Evolutionary conservation across 2,113 vertebrate species (phyloP).

Genomic region (Vulpes vulpes): DNA sequence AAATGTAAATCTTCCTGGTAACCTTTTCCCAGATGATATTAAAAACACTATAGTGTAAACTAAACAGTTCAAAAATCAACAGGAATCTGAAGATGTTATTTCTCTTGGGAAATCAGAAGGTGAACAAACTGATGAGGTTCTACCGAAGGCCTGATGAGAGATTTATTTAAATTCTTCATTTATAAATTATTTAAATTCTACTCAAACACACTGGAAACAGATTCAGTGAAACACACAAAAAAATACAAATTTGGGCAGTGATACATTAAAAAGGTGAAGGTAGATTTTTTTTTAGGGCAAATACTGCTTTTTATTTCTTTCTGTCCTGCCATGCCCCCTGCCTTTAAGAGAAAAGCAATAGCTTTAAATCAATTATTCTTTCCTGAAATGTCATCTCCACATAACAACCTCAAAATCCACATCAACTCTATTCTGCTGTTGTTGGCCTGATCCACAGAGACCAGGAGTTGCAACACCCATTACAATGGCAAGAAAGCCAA

Average conservation of each 20-base stretch:
- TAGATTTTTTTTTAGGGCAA: slow-evolving; percentile 29
- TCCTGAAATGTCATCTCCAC: slow-evolving; percentile 70
- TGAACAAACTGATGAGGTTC: slow-evolving; percentile 13
- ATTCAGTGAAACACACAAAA: neutral
- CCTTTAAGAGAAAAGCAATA: slow-evolving; percentile 62
- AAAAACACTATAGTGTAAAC: slow-evolving; percentile 49
- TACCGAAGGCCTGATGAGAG: slow-evolving; percentile 22
- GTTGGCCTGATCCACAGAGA: slow-evolving; percentile 69
- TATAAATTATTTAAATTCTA: slow-evolving; percentile 64
- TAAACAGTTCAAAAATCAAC: slow-evolving; percentile 27
- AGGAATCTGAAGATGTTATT: slow-evolving; percentile 32
- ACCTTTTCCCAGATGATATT: slow-evolving; percentile 42
- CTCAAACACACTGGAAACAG: neutral
- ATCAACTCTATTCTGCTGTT: slow-evolving; percentile 66
- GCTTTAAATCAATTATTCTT: slow-evolving; percentile 64
- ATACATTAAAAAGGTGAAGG: slow-evolving; percentile 25
- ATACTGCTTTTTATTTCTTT: slow-evolving; percentile 6
- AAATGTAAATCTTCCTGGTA: slow-evolving; percentile 66
- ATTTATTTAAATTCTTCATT: slow-evolving; percentile 17
- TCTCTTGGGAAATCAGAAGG: slow-evolving; percentile 52
- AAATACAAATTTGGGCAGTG: neutral
- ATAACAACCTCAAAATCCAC: slow-evolving; percentile 68
- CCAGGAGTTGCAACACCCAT: slow-evolving; percentile 58
- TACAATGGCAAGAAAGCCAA: slow-evolving; percentile 62
- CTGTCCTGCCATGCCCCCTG: slow-evolving; percentile 25